Conservation (phyloP, 2,797 vertebrate species). For the Xenops minutus region DNA sequence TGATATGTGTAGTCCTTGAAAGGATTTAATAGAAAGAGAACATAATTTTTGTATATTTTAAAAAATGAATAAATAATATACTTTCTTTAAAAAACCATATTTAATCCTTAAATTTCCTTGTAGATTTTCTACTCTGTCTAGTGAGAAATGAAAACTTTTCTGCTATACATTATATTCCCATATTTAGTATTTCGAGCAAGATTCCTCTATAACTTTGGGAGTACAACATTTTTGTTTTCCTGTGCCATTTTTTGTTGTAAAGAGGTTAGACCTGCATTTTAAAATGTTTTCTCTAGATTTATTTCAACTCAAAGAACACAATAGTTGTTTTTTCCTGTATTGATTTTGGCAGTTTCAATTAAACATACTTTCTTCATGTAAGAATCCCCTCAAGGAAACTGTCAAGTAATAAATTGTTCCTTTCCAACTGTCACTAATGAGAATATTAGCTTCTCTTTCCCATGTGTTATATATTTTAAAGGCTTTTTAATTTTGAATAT, state of each 20-base stretch:
- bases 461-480: background rate
- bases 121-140: background rate
- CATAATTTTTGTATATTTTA: background rate
- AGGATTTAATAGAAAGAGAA: background rate
- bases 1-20: background rate
- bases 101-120: background rate
- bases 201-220: background rate
- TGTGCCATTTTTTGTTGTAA: background rate
- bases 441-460: background rate
- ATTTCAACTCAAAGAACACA: background rate
- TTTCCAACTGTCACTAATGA: constrained; percentile 34
- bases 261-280: background rate
- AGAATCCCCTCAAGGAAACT: constrained; percentile 44
- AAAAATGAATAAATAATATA: background rate
- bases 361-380: constrained; percentile 42
- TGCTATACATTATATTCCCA: background rate
- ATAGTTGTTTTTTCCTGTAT: background rate
- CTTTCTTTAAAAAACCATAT: background rate
- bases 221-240: background rate
- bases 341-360: constrained; percentile 51
- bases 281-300: background rate
- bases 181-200: background rate
- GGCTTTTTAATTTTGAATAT: background rate
- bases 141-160: background rate
- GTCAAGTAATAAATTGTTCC: constrained; percentile 45